These are phyloP conservation scores for Abscondita cerata DNA, from an alignment of 2,888 invertebrate species.

Conservation along the genomic window DNA sequence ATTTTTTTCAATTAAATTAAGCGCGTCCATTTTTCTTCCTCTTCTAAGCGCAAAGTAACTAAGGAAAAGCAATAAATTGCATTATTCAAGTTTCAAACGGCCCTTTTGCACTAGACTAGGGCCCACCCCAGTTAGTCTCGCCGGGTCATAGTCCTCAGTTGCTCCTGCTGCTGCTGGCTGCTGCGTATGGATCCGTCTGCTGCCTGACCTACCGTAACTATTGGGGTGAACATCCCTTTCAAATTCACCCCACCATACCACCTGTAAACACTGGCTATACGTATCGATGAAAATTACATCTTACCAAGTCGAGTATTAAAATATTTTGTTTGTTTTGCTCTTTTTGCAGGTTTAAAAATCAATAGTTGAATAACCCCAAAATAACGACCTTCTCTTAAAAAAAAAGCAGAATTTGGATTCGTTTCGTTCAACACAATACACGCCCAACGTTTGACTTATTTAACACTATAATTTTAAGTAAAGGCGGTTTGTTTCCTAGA, in stretches of 20 bases:
- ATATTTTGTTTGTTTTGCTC: no score
- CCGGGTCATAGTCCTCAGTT: slow-evolving; percentile 44
- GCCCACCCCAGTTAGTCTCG: slow-evolving; percentile 40
- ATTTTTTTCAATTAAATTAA: background rate
- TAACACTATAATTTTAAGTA: no score
- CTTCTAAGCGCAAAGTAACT: slow-evolving; percentile 6
- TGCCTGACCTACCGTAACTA: slow-evolving; percentile 43
- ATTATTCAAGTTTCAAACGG: slow-evolving; percentile 24
- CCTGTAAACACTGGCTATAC: slow-evolving; percentile 40
- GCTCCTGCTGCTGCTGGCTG: slow-evolving; percentile 34
- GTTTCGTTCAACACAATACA: no score
- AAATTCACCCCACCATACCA: slow-evolving; percentile 39
- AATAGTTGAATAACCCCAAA: no score
- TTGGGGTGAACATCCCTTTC: slow-evolving; percentile 36
- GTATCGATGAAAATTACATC: slow-evolving; percentile 20
- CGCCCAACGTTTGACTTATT: no score
- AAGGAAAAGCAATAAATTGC: slow-evolving; percentile 18
- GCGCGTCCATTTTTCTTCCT: background rate
- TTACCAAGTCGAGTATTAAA: background rate
- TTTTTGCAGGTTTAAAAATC: no score
- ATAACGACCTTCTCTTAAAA: no score
- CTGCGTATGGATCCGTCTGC: slow-evolving; percentile 47
- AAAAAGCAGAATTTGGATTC: no score
- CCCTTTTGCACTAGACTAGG: slow-evolving; percentile 31
- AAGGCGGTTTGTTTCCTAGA: no score